Evolutionary conservation across 2,888 invertebrate genomes (phyloP).

Genomic region (Eupithecia subumbrata): DNA sequence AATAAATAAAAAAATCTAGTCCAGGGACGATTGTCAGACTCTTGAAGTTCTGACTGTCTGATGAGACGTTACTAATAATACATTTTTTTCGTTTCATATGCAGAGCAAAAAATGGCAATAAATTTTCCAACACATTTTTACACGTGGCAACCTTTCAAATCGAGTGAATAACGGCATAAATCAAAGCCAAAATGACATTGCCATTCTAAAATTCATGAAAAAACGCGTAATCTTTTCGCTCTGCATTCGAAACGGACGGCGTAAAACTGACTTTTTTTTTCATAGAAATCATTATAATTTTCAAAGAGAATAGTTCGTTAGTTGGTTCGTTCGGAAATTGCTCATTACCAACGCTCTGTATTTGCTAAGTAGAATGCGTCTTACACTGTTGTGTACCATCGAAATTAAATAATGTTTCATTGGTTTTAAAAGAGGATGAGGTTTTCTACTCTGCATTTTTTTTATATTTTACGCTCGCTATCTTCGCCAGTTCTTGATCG

Average conservation of each 20-base stretch:
- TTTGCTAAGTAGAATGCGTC: constrained; percentile 46
- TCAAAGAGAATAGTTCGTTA: constrained; percentile 59
- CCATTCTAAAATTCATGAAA: not conserved
- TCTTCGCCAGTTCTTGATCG: no score
- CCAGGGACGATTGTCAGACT: no score
- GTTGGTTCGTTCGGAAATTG: constrained; percentile 70
- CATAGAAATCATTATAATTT: constrained; percentile 1
- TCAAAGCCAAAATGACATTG: not conserved
- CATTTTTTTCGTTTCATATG: not conserved
- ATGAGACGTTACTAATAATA: not conserved
- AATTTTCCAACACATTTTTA: not conserved
- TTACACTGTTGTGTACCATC: constrained; percentile 49
- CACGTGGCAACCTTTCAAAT: not conserved
- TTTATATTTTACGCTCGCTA: no score
- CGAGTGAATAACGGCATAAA: not conserved
- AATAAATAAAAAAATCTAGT: no score
- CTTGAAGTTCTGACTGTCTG: not conserved
- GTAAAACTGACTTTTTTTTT: not conserved
- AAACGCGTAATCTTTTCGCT: not conserved
- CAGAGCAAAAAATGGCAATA: not conserved
- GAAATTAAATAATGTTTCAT: not conserved
- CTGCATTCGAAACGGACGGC: not conserved
- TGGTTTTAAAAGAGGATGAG: not conserved
- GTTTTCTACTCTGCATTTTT: no score
- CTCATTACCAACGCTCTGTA: constrained; percentile 64